Evolutionary conservation across 2,797 vertebrate genomes (phyloP).

Genomic region (Denticeps clupeoides): DNA sequence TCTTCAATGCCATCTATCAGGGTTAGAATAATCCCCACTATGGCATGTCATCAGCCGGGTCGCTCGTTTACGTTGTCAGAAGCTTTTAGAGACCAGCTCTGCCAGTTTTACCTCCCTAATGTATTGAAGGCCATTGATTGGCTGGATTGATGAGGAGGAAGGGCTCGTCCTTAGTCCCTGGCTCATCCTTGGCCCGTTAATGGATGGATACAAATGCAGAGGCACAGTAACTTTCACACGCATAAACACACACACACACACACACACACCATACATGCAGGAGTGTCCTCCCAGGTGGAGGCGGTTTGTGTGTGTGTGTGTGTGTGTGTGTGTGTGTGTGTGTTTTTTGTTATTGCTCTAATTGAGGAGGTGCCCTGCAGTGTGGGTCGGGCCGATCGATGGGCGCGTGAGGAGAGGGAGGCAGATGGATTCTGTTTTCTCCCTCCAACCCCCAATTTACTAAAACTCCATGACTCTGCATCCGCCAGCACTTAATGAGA

Average conservation of each 20-base stretch:
- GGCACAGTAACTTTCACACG: constrained; percentile 2
- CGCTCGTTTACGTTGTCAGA: neutral
- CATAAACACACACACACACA: constrained; percentile 2
- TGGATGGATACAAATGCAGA: neutral
- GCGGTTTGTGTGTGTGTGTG: no score
- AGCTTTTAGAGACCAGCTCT: neutral
- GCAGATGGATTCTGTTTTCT: neutral
- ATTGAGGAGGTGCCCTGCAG: constrained; percentile 18
- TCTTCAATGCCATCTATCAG: no score
- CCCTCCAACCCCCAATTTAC: no score
- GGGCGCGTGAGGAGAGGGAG: constrained; percentile 19
- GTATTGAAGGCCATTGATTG: neutral
- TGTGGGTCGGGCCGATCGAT: no score
- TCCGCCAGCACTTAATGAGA: no score
- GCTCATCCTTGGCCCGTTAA: neutral
- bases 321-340: no score
- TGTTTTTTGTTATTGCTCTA: constrained; percentile 4
- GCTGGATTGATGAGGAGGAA: neutral
- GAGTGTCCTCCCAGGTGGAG: no score
- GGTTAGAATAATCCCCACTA: no score
- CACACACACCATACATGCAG: neutral
- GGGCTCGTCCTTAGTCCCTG: constrained; percentile 3
- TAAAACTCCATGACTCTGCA: no score
- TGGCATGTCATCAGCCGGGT: neutral
- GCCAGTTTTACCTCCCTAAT: neutral